A percentile compares a stretch with the other conserved stretches of the same genome.
Evolutionary conservation across 2,888 invertebrate genomes (phyloP).

Genomic region (Leptopterna dolabrata): DNA sequence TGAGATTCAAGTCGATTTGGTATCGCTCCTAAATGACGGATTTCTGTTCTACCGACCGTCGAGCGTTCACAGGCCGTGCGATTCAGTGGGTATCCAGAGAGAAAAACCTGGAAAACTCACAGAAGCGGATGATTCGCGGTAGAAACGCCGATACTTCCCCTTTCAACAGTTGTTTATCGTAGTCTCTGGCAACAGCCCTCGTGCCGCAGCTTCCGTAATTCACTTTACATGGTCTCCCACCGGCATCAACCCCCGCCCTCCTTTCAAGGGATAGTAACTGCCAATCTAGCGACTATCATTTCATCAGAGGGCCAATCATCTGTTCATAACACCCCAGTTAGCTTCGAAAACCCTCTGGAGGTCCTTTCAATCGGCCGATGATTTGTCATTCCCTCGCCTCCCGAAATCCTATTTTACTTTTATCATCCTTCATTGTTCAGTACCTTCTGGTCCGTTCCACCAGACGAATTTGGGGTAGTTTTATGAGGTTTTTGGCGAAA

Average conservation of each 20-base stretch:
- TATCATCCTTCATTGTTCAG: not conserved
- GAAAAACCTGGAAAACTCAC: not conserved
- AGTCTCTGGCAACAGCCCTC: not conserved
- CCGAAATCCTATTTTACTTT: not conserved
- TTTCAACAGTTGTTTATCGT: not conserved
- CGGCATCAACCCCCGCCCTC: not conserved
- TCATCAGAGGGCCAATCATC: slow-evolving; percentile 23
- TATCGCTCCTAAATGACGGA: too few relatives aligned
- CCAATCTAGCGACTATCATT: slow-evolving; percentile 22
- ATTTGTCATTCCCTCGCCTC: not conserved
- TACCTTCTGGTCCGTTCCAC: not conserved
- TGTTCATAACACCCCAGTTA: slow-evolving; percentile 15
- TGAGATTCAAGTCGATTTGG: too few relatives aligned
- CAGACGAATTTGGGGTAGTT: not conserved
- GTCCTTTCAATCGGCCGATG: not conserved
- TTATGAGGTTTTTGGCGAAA: not conserved
- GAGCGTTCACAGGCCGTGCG: not conserved
- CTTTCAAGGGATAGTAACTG: slow-evolving; percentile 8
- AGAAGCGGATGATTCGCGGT: not conserved
- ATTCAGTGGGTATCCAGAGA: not conserved
- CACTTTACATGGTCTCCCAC: not conserved
- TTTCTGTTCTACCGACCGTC: not conserved
- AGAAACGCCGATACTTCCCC: not conserved
- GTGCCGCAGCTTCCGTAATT: not conserved
- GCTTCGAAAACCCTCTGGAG: not conserved